Conservation (phyloP, 2,888 invertebrate genomes). For the Acanthococcus lagerstroemiae region DNA sequence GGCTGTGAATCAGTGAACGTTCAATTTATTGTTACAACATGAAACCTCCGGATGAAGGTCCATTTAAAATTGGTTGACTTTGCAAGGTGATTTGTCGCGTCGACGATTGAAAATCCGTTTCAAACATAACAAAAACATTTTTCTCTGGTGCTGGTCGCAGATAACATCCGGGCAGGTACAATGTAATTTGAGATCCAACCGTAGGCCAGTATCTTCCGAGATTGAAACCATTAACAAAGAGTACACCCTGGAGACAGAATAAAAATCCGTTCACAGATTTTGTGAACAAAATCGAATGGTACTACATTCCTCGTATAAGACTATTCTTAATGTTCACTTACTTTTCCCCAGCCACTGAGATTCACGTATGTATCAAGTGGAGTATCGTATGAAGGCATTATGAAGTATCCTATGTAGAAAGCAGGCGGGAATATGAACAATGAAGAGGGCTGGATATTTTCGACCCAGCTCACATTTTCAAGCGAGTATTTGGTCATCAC, state of each 20-base stretch:
- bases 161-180: constrained; percentile 38
- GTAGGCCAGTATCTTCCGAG: constrained; percentile 39
- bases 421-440: constrained; percentile 31
- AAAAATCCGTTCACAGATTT: too few relatives aligned
- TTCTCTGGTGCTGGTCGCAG: constrained; percentile 35
- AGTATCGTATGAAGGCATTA: constrained; percentile 11
- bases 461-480: constrained; percentile 33
- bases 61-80: background rate
- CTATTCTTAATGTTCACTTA: too few relatives aligned
- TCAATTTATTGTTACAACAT: too few relatives aligned
- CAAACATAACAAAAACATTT: constrained; percentile 37
- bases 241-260: constrained; percentile 39
- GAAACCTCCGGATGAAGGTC: too few relatives aligned
- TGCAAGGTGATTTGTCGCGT: background rate
- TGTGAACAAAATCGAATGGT: too few relatives aligned
- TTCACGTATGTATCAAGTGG: constrained; percentile 38
- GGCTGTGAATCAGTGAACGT: too few relatives aligned
- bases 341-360: constrained; percentile 39
- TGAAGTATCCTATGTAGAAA: constrained; percentile 34
- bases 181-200: constrained; percentile 38
- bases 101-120: constrained; percentile 34
- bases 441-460: constrained; percentile 17
- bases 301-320: too few relatives aligned
- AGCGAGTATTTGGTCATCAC: constrained; percentile 51
- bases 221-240: constrained; percentile 38